These are phyloP conservation scores for Neostethus bicornis DNA, from an alignment of 2,797 vertebrate species.

Conservation along the genomic window DNA sequence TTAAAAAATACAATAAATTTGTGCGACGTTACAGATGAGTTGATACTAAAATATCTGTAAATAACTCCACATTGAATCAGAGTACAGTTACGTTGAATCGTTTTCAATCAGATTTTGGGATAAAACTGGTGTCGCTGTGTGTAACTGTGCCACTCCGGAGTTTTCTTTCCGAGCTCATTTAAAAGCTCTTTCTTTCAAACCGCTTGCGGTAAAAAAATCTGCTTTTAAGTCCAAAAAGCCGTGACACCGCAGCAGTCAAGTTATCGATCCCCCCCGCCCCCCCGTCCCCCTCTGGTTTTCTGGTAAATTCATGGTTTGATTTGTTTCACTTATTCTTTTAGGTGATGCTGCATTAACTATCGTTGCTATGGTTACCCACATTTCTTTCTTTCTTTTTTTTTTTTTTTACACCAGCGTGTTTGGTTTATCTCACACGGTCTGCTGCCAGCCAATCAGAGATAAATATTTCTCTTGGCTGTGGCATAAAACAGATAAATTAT, in stretches of 20 bases:
- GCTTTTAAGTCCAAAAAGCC: slow-evolving; percentile 5
- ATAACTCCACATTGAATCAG: too few relatives aligned
- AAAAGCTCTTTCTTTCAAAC: slow-evolving; percentile 1
- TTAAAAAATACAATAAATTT: too few relatives aligned
- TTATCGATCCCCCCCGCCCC: too few relatives aligned
- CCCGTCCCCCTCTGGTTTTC: slow-evolving; percentile 2
- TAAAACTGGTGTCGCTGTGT: too few relatives aligned
- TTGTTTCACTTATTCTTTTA: slow-evolving; percentile 11
- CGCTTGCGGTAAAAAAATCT: slow-evolving; percentile 1
- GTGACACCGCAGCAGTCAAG: background rate
- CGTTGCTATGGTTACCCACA: slow-evolving; percentile 24
- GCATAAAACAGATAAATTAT: slow-evolving; percentile 4
- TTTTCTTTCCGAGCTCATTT: background rate
- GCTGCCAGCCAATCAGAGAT: slow-evolving; percentile 15
- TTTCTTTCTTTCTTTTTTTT: slow-evolving; percentile 9
- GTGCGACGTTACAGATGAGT: too few relatives aligned
- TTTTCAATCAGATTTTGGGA: too few relatives aligned
- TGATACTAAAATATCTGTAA: too few relatives aligned
- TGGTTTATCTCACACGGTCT: slow-evolving; percentile 7
- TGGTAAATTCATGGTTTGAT: slow-evolving; percentile 4
- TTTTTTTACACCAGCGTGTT: slow-evolving; percentile 5
- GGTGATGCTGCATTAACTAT: slow-evolving; percentile 10
- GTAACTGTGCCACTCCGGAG: background rate
- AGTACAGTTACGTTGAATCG: too few relatives aligned
- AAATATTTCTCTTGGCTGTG: slow-evolving; percentile 1